Evolutionary conservation across 2,888 invertebrate genomes (phyloP).

Genomic region (Arge pagana): DNA sequence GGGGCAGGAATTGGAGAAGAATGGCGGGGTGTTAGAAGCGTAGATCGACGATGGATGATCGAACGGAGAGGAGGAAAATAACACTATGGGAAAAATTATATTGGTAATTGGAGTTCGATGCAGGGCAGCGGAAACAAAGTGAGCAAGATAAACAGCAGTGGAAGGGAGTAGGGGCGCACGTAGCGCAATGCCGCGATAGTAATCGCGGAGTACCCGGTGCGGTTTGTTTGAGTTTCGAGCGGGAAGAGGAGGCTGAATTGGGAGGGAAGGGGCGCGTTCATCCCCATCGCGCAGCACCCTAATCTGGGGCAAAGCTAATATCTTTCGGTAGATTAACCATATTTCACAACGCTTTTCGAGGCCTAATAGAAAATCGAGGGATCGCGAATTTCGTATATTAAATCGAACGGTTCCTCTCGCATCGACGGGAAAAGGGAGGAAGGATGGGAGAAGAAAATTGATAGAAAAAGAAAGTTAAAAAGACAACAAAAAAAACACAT

Average conservation of each 20-base stretch:
- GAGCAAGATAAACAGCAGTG: too few relatives aligned
- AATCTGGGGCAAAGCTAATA: conserved; percentile 41
- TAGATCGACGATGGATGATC: too few relatives aligned
- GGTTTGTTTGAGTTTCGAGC: conserved; percentile 9
- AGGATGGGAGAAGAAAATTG: background rate
- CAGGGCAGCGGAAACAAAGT: too few relatives aligned
- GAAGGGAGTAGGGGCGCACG: too few relatives aligned
- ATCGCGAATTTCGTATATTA: conserved; percentile 18
- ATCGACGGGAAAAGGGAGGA: conserved; percentile 23
- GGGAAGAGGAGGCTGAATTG: conserved; percentile 25
- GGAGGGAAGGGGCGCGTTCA: background rate
- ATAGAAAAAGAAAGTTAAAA: background rate
- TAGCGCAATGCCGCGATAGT: too few relatives aligned
- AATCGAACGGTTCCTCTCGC: conserved; percentile 24
- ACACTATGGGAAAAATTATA: too few relatives aligned
- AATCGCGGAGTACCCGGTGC: too few relatives aligned
- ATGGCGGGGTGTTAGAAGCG: too few relatives aligned
- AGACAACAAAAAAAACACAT: too few relatives aligned
- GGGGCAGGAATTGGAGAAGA: too few relatives aligned
- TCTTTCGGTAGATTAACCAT: conserved; percentile 43
- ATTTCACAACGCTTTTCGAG: conserved; percentile 34
- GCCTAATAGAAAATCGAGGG: conserved; percentile 16
- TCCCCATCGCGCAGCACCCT: conserved; percentile 26
- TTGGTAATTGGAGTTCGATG: too few relatives aligned
- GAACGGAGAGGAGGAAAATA: too few relatives aligned